phyloP scores from a whole-genome alignment of 2,797 vertebrate genomes.

The Platalea minor region DNA sequence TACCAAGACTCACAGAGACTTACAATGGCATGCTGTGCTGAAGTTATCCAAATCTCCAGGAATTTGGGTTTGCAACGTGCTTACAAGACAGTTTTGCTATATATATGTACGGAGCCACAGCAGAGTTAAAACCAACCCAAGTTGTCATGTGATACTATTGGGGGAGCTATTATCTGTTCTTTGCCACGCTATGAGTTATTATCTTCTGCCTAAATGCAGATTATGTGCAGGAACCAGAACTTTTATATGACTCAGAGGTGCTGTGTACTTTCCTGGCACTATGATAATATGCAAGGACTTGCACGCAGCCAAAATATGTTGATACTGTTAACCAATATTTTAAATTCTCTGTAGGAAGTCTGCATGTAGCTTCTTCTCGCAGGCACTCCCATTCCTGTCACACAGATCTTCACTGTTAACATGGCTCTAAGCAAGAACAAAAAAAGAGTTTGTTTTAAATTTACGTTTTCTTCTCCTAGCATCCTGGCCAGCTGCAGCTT shows the following conservation, averaged over 20 bases:
- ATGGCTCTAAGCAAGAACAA: constrained; percentile 42
- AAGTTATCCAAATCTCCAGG: background rate
- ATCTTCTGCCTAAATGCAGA: constrained; percentile 40
- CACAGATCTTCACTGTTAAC: constrained; percentile 42
- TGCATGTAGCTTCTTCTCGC: constrained; percentile 37
- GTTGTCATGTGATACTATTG: background rate
- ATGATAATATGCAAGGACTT: background rate
- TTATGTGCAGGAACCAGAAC: constrained; percentile 32
- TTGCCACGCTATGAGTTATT: background rate
- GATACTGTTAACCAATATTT: constrained; percentile 59
- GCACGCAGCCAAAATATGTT: background rate
- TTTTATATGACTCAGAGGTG: constrained; percentile 51
- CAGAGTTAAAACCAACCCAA: constrained; percentile 3
- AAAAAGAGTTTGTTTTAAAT: constrained; percentile 56
- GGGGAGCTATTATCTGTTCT: background rate
- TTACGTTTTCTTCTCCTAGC: constrained; percentile 18
- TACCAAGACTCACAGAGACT: background rate
- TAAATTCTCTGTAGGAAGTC: constrained; percentile 57
- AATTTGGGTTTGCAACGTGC: background rate
- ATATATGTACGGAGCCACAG: background rate
- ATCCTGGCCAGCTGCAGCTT: constrained; percentile 31
- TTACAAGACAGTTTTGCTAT: background rate
- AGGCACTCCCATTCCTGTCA: constrained; percentile 34
- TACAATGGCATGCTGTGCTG: background rate
- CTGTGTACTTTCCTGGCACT: constrained; percentile 14